These are phyloP conservation scores for Cordylochernes scorpioides DNA, from an alignment of 2,888 invertebrate genomes.

Conservation along the genomic window DNA sequence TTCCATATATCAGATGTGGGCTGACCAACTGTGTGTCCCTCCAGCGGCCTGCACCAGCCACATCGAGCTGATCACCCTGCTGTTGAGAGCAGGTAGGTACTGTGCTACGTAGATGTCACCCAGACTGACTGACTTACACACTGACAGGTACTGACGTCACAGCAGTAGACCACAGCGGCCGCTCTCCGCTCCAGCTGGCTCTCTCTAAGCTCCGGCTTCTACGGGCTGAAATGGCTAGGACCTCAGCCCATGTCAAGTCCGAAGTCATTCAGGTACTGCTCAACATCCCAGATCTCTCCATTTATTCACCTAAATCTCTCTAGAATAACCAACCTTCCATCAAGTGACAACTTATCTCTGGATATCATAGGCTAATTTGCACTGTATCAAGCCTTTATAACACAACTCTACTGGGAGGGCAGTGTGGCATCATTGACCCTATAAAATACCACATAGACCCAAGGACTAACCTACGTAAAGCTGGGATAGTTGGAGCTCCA, in stretches of 20 bases:
- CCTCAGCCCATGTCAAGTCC: slow-evolving; percentile 18
- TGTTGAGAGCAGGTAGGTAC: slow-evolving; percentile 37
- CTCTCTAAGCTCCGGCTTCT: slow-evolving; percentile 47
- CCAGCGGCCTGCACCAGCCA: slow-evolving; percentile 52
- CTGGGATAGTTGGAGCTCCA: too few relatives aligned
- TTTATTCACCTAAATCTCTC: too few relatives aligned
- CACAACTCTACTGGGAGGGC: too few relatives aligned
- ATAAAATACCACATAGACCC: too few relatives aligned
- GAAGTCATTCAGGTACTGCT: slow-evolving; percentile 29
- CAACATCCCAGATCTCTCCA: too few relatives aligned
- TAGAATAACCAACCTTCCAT: too few relatives aligned
- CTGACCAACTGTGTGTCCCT: slow-evolving; percentile 10
- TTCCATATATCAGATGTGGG: too few relatives aligned
- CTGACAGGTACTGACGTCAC: slow-evolving; percentile 44
- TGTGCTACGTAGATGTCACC: background rate
- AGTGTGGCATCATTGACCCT: too few relatives aligned
- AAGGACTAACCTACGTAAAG: too few relatives aligned
- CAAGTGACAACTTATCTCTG: too few relatives aligned
- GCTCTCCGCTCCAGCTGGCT: slow-evolving; percentile 57
- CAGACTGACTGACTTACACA: background rate
- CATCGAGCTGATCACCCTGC: slow-evolving; percentile 41
- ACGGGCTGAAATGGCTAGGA: slow-evolving; percentile 17
- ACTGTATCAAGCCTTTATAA: too few relatives aligned
- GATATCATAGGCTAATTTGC: too few relatives aligned
- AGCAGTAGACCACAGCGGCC: slow-evolving; percentile 43